Evolutionary conservation across 2,888 invertebrate species (phyloP), one percentile per base, ranked within the genome.

Genomic region (Osedax fenrisi): DNA sequence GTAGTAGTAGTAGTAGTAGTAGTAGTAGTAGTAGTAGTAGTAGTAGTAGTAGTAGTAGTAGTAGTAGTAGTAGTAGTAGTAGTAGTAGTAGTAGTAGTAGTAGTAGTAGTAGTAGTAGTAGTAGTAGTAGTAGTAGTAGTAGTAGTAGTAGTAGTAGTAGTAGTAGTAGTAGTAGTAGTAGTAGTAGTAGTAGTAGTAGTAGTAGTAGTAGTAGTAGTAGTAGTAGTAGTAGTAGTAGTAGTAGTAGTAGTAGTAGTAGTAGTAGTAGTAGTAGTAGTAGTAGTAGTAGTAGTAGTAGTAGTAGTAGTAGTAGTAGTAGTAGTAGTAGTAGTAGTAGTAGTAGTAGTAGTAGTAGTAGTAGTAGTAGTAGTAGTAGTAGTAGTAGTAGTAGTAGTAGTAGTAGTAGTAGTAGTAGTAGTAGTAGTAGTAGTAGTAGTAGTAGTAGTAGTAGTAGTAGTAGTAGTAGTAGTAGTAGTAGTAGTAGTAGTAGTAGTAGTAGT

Each of bases 91-190:
- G 69, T 69, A 69, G 69, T 69, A 69, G 69, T 69, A 69, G 69
- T 69, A 69, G 64, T 64, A 64, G 64, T 64, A 64, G 64, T 64
- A 64, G 64, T 72, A 21, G 66, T 69, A 22, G 75, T 27, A 26
- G 75, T 76, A 25, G 61, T 23, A 62, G 61, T 56, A 25, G 61
- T 23, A 62, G 61, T 56, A 62, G 72, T 72, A 72, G 72, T 72
- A 72, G 72, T 72, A 72, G 72, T 72, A 72, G 72, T 62, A 62
- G 72, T 72, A 72, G 72, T 72, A 72, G 72, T 72, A 72, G 72
- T 56, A 62, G 72, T 72, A 72, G 72, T 72, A 72, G 72, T 72
- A 72, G 72, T 69, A 72, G 72, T 72, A 69, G 72, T 69, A 72
- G 72, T 64, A 72, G 72, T 1, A 26, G 72, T 1, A 72, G 72